Base-by-base conservation (phyloP, 2,113 vertebrate genomes). In the Psittacara wagleri region DNA sequence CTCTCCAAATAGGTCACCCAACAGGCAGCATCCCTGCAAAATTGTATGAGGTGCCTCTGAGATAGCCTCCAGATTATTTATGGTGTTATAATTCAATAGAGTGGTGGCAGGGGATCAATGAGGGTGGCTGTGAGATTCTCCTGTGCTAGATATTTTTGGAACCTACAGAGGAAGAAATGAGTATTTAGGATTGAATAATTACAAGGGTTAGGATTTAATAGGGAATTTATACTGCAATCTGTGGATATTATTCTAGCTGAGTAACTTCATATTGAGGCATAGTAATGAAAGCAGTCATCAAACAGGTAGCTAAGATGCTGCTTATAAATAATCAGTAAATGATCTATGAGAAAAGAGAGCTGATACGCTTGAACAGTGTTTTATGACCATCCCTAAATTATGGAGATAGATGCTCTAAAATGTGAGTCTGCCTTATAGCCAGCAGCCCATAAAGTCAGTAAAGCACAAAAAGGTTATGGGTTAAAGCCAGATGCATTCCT, bases 81-180 rank as follows among this genome's bases (percentile, higher is more conserved):
- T 77, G 88, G 86, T 84, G 19, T 93, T 94, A 87, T 85, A 95
- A 94, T 95, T 96, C 96, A 96, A 94, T 94, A 94, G 95, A 95
- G 46, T 68, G 48, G 85, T 88, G 46, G 61, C 85, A 92, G 86
- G 95, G 90, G 95, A 95, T 62, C 88, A 19, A 23, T 69, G 80
- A 94, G 80, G 91, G 77, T 92, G 92, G 62, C 70, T 92, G 44
- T 79, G 86, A 92, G 70, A 88, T 88, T 44, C 49, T 88, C 66
- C 7, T 39, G 49, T 76, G 62, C 57, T 80, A 52, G 88, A 59
- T 94, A 93, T 88, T 88, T 93, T 88, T 88, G 81, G 74, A 94
- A 57, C 49, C 83, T 76, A 83, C 41, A 85, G 95, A 93, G 86
- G 46, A 86, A 94, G 77, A 88, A 95, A 73, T 62, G 19, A 93